A percentile compares a stretch with the other conserved stretches of the same genome.
Evolutionary conservation across 2,888 invertebrate species (phyloP).

Genomic region (Melieria picta): DNA sequence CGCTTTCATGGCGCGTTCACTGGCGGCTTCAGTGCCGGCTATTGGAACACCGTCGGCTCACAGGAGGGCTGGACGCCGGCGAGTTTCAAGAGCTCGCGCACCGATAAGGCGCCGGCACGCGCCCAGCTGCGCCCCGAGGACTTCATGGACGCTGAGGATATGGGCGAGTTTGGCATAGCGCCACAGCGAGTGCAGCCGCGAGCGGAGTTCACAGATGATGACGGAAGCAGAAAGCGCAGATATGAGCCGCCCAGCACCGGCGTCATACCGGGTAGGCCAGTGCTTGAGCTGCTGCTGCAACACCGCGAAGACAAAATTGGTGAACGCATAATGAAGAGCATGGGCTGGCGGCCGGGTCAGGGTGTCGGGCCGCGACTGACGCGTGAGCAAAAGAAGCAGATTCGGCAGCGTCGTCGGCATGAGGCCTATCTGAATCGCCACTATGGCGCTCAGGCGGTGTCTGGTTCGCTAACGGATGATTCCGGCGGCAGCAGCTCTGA

Average conservation of each 20-base stretch:
- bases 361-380: conserved; percentile 70
- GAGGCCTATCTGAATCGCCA: conserved; percentile 60
- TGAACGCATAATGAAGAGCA: conserved; percentile 81
- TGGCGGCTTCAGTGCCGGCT: conserved; percentile 97
- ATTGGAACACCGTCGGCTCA: conserved; percentile 95
- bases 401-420: conserved; percentile 52
- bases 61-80: conserved; percentile 95
- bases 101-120: conserved; percentile 70
- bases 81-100: conserved; percentile 88
- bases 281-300: conserved; percentile 75
- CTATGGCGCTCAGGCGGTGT: conserved; percentile 57
- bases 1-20: conserved; percentile 99
- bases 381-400: conserved; percentile 63
- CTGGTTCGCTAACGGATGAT: conserved; percentile 22
- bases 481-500: conserved; percentile 33
- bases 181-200: conserved; percentile 85
- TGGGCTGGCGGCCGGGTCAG: conserved; percentile 94
- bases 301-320: conserved; percentile 89
- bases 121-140: conserved; percentile 81
- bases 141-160: conserved; percentile 98
- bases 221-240: conserved; percentile 64
- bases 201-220: conserved; percentile 72
- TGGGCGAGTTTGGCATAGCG: conserved; percentile 94
- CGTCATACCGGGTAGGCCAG: conserved; percentile 72
- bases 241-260: conserved; percentile 50